Base-by-base conservation (phyloP, 2,797 vertebrate species). In the Sebastes trivittatus region DNA sequence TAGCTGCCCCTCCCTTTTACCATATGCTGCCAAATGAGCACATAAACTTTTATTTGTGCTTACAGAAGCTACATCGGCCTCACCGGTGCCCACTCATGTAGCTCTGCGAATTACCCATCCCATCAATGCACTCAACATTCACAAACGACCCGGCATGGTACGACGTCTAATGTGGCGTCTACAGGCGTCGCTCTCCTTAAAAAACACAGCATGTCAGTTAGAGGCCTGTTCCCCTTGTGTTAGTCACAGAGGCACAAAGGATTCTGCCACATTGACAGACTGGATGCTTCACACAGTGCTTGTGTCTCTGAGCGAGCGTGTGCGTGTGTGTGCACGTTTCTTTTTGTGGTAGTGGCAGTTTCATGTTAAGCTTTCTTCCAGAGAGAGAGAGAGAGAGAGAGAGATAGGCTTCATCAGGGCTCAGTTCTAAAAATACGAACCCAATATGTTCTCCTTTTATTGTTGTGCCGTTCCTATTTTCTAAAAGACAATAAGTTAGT, bases 171-270 rank as follows among this genome's bases (percentile, higher is more conserved):
- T 69, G 78, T 58, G 68, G 77, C 55, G 18, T 90, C 84, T 69
- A 20, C 74, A 46, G 79, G 74, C 77, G 11, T 78, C 72, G 18
- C 75, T 80, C 81, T 84, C 59, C 56, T 82, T 80, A 23, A 68
- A 83, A 88, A 84, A 83, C 64, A 76, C 65, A 78, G 84, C 59
- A 16, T 83, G 89, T 89, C 86, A 87, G 66, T 72, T 71, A 52
- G 70, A 86, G 72, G 70, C 81, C 75, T 52, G 75, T 59, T 88
- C 79, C 54, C 27, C 84, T 85, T 83, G 88, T 87, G 69, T 80
- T 86, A 65, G 63, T 87, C 90, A 90, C 85, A 84, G 79, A 87
- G 73, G 80, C 88, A 91, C 90, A 91, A 92, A 88, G 88, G 87
- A 86, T 83, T 78, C 78, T 84, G 78, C 89, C 87, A 78, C 80